Evolutionary conservation across 1,140 invertebrate genomes (phyloP).

Genomic region (Polypedilum vanderplanki): DNA sequence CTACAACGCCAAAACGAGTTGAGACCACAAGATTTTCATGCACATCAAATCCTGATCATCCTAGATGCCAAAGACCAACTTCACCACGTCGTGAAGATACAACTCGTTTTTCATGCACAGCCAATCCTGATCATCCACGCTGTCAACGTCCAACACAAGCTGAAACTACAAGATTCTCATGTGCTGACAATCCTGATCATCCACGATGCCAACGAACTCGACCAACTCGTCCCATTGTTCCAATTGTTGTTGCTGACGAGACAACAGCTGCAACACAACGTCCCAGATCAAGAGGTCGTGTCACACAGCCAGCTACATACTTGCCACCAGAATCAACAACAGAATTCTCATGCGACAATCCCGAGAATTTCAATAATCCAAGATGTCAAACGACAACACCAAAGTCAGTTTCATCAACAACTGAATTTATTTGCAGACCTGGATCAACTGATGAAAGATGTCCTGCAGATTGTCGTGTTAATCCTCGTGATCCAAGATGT

Average conservation of each 20-base stretch:
- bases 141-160: conserved; percentile 38
- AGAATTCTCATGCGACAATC: not conserved
- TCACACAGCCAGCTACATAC: conserved; percentile 20
- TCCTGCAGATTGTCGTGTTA: conserved; percentile 40
- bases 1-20: not conserved
- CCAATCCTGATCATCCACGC: conserved; percentile 38
- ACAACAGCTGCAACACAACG: conserved; percentile 32
- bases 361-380: not conserved
- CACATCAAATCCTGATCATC: conserved; percentile 40
- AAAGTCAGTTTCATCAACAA: not conserved
- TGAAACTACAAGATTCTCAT: too few relatives aligned
- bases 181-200: too few relatives aligned
- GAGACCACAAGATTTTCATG: conserved; percentile 40
- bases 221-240: conserved; percentile 34
- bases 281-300: conserved; percentile 40
- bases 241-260: conserved; percentile 32
- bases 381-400: not conserved
- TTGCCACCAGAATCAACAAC: conserved; percentile 29
- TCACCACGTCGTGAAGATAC: too few relatives aligned
- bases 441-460: conserved; percentile 42
- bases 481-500: conserved; percentile 21
- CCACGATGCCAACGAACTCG: not conserved
- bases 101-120: not conserved
- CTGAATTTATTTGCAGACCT: conserved; percentile 36
- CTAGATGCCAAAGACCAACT: conserved; percentile 38